Percentiles rank a stretch among this genome's conserved stretches.
Evolutionary conservation across 37 sponge, comb jelly and placozoan species (phyloP).

Genomic region (Hormiphora californensis): DNA sequence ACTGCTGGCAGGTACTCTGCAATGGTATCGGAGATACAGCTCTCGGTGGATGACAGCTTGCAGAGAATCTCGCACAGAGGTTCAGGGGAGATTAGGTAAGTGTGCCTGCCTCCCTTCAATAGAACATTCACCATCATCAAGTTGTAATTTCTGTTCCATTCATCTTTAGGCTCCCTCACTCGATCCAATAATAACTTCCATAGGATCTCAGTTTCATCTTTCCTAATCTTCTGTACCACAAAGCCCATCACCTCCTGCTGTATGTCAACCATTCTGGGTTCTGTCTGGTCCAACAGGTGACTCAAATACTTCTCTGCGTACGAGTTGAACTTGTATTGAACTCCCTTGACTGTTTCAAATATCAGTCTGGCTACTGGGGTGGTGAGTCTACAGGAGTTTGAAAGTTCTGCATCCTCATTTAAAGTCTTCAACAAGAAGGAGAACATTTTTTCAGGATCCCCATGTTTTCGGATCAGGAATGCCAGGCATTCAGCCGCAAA

Average conservation of each 20-base stretch:
- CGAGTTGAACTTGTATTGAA: slow-evolving; percentile 47
- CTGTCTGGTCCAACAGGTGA: not conserved
- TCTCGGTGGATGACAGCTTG: too few relatives aligned
- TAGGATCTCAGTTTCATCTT: not conserved
- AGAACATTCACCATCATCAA: not conserved
- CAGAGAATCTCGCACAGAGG: too few relatives aligned
- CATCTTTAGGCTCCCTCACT: not conserved
- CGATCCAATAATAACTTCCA: not conserved
- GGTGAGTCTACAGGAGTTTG: too few relatives aligned
- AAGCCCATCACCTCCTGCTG: not conserved
- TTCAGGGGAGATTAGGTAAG: slow-evolving; percentile 20
- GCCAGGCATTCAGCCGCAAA: slow-evolving; percentile 21
- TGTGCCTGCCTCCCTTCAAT: slow-evolving; percentile 25
- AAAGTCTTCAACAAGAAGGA: not conserved
- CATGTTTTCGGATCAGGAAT: slow-evolving; percentile 13
- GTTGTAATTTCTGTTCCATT: too few relatives aligned
- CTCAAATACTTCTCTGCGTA: not conserved
- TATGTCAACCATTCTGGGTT: not conserved
- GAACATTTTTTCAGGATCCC: not conserved
- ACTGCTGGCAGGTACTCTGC: too few relatives aligned
- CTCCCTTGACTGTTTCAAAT: slow-evolving; percentile 10
- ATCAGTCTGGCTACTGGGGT: not conserved
- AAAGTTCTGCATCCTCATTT: not conserved
- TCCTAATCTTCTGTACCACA: not conserved
- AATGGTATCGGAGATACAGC: too few relatives aligned